Conservation (phyloP, 2,888 invertebrate species). For the Trissoscelio sp. region DNA sequence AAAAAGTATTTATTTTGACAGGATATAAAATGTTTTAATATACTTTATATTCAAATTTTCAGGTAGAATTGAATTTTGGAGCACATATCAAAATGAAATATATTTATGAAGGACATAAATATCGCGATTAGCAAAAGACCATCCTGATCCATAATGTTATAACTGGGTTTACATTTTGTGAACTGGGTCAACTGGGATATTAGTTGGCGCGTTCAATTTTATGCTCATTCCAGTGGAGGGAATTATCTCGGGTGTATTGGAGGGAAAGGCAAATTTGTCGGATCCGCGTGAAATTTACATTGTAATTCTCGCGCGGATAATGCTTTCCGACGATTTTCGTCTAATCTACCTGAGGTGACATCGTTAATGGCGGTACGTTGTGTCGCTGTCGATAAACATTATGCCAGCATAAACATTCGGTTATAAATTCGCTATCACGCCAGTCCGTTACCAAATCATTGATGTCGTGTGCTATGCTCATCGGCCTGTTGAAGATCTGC, state of each 20-base stretch:
- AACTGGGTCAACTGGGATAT: conserved; percentile 51
- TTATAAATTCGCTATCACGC: conserved; percentile 92
- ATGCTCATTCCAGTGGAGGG: conserved; percentile 36
- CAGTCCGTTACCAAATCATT: conserved; percentile 90
- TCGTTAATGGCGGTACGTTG: conserved; percentile 88
- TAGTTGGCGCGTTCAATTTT: conserved; percentile 38
- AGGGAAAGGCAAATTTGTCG: conserved; percentile 40
- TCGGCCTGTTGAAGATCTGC: conserved; percentile 88
- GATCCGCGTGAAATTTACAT: conserved; percentile 38
- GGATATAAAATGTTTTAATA: too few species aligned
- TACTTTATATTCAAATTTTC: too few species aligned
- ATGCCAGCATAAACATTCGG: conserved; percentile 92
- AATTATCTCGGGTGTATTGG: conserved; percentile 30
- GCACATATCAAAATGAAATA: too few species aligned
- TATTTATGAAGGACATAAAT: too few species aligned
- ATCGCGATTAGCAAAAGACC: conserved; percentile 7
- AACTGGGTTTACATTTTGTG: conserved; percentile 21
- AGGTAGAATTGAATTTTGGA: too few species aligned
- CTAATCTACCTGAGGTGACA: conserved; percentile 89
- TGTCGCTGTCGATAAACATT: conserved; percentile 92
- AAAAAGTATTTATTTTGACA: too few species aligned
- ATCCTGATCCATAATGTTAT: conserved; percentile 2
- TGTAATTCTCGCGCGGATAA: conserved; percentile 18
- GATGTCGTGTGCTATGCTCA: conserved; percentile 89
- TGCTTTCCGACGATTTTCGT: neutral